Conservation (phyloP, 2,113 vertebrate genomes). For the Gnathonemus longibarbis region DNA sequence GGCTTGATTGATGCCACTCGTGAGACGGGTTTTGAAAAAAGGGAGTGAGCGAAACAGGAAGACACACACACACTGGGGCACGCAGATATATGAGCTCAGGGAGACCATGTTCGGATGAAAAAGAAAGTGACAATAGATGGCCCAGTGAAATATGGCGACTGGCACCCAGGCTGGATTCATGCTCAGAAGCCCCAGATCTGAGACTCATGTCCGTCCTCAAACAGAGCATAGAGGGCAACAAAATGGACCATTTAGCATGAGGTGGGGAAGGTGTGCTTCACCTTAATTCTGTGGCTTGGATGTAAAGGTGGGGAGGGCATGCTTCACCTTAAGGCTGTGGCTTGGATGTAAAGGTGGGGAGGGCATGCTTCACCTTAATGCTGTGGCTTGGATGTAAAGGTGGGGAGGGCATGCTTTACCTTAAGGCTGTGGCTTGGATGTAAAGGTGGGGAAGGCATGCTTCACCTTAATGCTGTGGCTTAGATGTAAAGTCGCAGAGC, state of each 20-base stretch:
- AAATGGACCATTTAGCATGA: too few species aligned
- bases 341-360: too few species aligned
- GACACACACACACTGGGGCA: neutral
- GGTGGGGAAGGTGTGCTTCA: too few species aligned
- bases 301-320: too few species aligned
- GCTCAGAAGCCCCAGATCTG: neutral
- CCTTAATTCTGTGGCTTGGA: too few species aligned
- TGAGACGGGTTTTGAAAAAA: slow-evolving; percentile 9
- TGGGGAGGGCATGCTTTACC: too few species aligned
- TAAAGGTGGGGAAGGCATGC: too few species aligned
- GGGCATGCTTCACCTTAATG: too few species aligned
- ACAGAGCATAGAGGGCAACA: too few species aligned
- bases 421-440: too few species aligned
- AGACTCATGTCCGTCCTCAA: neutral
- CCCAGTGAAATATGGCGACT: neutral
- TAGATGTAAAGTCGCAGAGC: neutral
- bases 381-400: too few species aligned
- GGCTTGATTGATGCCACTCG: slow-evolving; percentile 25
- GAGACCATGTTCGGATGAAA: neutral
- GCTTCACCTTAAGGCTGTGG: too few species aligned
- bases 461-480: neutral
- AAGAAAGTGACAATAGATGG: neutral
- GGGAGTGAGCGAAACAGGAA: neutral
- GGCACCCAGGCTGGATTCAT: neutral
- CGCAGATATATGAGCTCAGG: neutral